These are phyloP conservation scores for Drosophila anomalata DNA, from an alignment of 2,888 invertebrate species.

Conservation along the genomic window DNA sequence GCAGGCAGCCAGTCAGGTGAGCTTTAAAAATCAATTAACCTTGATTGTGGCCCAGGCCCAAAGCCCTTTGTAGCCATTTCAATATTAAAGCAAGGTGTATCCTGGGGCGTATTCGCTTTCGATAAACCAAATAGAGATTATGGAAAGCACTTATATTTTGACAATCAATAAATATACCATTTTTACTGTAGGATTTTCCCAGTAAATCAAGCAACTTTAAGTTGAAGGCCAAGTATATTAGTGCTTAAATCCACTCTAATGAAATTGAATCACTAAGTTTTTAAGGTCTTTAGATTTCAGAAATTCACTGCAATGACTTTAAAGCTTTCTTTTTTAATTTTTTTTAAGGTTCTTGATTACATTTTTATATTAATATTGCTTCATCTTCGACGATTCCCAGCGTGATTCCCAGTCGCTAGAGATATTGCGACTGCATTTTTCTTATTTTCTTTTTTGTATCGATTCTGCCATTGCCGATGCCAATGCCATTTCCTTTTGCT, in stretches of 20 bases:
- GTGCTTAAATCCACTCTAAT: neutral
- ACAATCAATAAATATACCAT: neutral
- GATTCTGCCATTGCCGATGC: slow-evolving; percentile 14
- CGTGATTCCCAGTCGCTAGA: slow-evolving; percentile 9
- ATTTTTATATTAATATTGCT: slow-evolving; percentile 4
- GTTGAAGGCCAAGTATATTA: neutral
- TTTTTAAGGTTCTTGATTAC: neutral
- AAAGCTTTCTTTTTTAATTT: too few relatives aligned
- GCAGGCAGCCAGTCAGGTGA: slow-evolving; percentile 35
- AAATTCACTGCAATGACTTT: too few relatives aligned
- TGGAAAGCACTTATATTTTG: neutral
- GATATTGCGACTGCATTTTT: neutral
- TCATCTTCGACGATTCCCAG: slow-evolving; percentile 12
- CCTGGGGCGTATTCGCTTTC: slow-evolving; percentile 4
- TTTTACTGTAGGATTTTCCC: neutral
- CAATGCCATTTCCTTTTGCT: slow-evolving; percentile 51
- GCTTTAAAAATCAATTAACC: slow-evolving; percentile 82
- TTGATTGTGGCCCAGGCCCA: slow-evolving; percentile 71
- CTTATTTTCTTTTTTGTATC: slow-evolving; percentile 26
- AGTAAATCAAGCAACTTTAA: neutral
- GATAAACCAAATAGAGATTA: neutral
- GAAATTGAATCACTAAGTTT: too few relatives aligned
- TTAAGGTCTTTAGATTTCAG: too few relatives aligned
- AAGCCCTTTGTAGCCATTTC: slow-evolving; percentile 22
- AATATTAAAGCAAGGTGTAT: slow-evolving; percentile 10